Percentiles rank a stretch among this genome's conserved stretches.
Evolutionary conservation across 2,113 vertebrate genomes (phyloP).

Genomic region (Pipa parva): DNA sequence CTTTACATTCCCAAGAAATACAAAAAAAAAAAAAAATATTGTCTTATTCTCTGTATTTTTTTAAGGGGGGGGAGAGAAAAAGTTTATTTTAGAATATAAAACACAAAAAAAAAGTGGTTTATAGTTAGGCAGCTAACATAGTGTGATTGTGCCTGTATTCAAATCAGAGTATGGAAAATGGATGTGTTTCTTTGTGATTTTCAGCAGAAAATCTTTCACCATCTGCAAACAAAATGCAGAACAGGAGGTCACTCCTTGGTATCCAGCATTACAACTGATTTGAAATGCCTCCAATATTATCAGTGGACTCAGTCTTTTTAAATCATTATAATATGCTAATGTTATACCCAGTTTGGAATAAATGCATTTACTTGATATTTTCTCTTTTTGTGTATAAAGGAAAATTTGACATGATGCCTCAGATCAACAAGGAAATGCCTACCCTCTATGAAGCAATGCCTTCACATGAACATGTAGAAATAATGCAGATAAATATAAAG

Average conservation of each 20-base stretch:
- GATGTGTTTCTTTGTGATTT: conserved; percentile 27
- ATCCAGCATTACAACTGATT: not conserved
- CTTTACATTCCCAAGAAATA: conserved; percentile 37
- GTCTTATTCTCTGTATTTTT: conserved; percentile 6
- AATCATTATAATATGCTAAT: not conserved
- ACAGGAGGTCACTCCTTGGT: no score
- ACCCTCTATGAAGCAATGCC: conserved; percentile 11
- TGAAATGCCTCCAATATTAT: not conserved
- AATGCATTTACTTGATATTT: not conserved
- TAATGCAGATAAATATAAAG: conserved; percentile 4
- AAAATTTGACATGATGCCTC: no score
- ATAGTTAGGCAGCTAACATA: conserved; percentile 1
- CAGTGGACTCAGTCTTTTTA: conserved; percentile 3
- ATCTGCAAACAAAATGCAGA: not conserved
- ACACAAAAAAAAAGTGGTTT: conserved; percentile 9
- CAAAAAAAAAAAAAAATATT: conserved; percentile 22
- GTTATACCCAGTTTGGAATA: not conserved
- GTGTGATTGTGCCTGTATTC: conserved; percentile 3
- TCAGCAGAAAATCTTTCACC: not conserved
- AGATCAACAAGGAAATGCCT: conserved; percentile 15
- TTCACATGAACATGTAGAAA: conserved; percentile 20
- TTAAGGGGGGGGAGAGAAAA: conserved; percentile 5
- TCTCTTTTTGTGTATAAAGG: no score
- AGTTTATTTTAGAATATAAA: conserved; percentile 24
- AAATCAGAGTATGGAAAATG: not conserved